phyloP scores from a whole-genome alignment of 2,888 invertebrate genomes.

The Ectemnius cavifrons region DNA sequence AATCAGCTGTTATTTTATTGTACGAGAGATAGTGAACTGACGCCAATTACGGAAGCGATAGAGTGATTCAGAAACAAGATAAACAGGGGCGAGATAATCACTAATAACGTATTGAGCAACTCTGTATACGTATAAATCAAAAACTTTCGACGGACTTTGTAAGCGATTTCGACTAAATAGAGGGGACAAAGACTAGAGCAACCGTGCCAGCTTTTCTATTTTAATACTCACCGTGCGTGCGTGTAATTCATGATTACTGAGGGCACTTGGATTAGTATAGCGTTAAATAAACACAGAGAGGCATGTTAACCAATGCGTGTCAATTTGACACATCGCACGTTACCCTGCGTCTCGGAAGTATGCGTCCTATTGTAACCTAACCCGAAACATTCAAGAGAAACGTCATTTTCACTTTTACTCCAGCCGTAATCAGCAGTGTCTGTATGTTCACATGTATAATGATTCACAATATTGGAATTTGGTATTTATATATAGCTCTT shows the following conservation, averaged over 20 bases:
- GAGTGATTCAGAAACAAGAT: background rate
- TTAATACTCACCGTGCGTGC: conserved; percentile 46
- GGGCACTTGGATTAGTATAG: conserved; percentile 39
- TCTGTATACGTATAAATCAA: too few species aligned
- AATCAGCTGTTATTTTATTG: background rate
- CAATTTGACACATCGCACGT: conserved; percentile 65
- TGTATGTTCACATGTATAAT: too few species aligned
- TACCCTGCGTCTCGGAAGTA: conserved; percentile 12
- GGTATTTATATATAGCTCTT: too few species aligned
- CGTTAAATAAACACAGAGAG: conserved; percentile 50
- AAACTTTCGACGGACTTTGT: background rate
- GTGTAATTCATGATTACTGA: conserved; percentile 46
- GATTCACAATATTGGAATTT: too few species aligned
- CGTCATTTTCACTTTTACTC: conserved; percentile 1
- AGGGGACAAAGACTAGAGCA: background rate
- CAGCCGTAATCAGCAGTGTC: background rate
- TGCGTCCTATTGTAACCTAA: conserved; percentile 32
- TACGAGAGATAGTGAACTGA: background rate
- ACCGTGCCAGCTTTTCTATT: background rate
- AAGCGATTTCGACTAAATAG: background rate
- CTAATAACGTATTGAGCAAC: background rate
- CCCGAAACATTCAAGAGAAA: conserved; percentile 22
- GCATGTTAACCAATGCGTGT: conserved; percentile 64
- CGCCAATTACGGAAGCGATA: background rate
- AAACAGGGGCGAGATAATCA: background rate